Evolutionary conservation across 2,797 vertebrate species (phyloP).

Genomic region (Gallinago nigripennis): DNA sequence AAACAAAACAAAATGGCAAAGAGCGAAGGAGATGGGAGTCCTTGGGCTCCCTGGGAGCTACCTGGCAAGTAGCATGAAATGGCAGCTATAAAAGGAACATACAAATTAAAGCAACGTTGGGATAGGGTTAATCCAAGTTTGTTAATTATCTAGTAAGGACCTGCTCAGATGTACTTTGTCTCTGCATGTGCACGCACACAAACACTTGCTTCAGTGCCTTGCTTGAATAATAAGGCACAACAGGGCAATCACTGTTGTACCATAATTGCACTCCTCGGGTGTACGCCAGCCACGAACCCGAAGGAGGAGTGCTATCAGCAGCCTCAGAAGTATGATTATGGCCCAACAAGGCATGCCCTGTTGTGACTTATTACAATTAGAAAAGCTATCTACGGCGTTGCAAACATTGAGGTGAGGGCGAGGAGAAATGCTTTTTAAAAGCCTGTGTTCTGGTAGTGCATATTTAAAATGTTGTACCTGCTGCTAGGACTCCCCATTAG

Average conservation of each 20-base stretch:
- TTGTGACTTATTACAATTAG: slow-evolving; percentile 73
- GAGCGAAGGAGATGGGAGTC: background rate
- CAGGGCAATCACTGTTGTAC: slow-evolving; percentile 65
- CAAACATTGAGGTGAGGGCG: background rate
- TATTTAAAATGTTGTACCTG: slow-evolving; percentile 66
- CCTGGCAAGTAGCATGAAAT: background rate
- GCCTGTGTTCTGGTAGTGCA: slow-evolving; percentile 30
- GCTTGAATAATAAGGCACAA: slow-evolving; percentile 71
- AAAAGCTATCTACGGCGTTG: slow-evolving; percentile 38
- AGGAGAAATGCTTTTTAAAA: slow-evolving; percentile 54
- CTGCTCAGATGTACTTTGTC: slow-evolving; percentile 63
- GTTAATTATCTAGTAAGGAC: slow-evolving; percentile 58
- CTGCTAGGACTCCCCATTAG: slow-evolving; percentile 59
- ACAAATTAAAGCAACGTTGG: background rate
- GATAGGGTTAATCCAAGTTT: slow-evolving; percentile 55
- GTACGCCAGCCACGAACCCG: slow-evolving; percentile 31
- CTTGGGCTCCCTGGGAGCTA: background rate
- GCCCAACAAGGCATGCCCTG: slow-evolving; percentile 73
- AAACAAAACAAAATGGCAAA: background rate
- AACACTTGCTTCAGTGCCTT: slow-evolving; percentile 60
- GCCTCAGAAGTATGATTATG: slow-evolving; percentile 72
- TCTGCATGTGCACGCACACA: slow-evolving; percentile 64
- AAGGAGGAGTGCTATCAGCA: slow-evolving; percentile 70
- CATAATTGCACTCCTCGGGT: slow-evolving; percentile 68
- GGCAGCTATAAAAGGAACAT: background rate